A percentile compares a stretch with the other conserved stretches of the same genome.
These are phyloP conservation scores for Patiria miniata DNA, from an alignment of 35 echinoderm and acorn worm genomes.

Conservation along the genomic window DNA sequence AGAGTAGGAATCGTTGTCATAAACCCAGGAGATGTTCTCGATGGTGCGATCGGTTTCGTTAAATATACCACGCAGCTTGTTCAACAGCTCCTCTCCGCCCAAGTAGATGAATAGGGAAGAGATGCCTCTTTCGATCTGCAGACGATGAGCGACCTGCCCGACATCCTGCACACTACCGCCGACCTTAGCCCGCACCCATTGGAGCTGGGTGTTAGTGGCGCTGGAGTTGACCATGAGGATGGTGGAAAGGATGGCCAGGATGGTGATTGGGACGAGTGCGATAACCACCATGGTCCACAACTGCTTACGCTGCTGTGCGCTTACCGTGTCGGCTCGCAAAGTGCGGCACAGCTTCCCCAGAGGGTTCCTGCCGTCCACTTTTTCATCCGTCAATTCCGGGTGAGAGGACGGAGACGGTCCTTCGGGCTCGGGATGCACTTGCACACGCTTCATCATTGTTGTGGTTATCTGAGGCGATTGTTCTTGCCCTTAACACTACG, in stretches of 20 bases:
- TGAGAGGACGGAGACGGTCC: neutral
- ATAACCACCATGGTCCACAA: conserved; percentile 31
- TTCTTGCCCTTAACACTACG: too few species aligned
- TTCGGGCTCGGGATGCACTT: neutral
- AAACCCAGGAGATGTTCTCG: conserved; percentile 20
- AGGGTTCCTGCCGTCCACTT: neutral
- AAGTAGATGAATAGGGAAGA: conserved; percentile 50
- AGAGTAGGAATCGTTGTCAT: neutral
- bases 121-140: conserved; percentile 63
- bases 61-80: conserved; percentile 23
- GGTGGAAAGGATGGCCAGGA: neutral
- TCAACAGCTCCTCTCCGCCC: neutral
- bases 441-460: neutral
- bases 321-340: neutral
- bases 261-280: conserved; percentile 25
- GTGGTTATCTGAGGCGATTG: neutral
- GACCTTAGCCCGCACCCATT: neutral
- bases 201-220: neutral
- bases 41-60: conserved; percentile 38
- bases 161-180: conserved; percentile 41
- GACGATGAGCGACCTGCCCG: conserved; percentile 40
- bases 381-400: neutral
- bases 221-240: conserved; percentile 11
- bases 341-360: neutral
- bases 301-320: neutral